These are phyloP conservation scores for Prorops nasuta DNA, from an alignment of 1,140 invertebrate genomes.

Conservation along the genomic window DNA sequence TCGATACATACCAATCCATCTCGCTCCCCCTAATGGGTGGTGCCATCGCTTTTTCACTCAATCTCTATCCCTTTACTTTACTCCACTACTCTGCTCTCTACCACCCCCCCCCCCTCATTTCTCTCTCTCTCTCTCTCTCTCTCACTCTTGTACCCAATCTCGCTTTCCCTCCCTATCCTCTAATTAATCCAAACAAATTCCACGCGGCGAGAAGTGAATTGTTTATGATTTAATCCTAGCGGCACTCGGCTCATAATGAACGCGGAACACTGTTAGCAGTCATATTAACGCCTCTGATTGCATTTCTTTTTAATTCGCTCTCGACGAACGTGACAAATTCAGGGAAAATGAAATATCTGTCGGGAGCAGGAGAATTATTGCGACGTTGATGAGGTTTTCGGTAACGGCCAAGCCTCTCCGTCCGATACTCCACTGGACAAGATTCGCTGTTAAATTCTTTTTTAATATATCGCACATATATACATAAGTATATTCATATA, in stretches of 20 bases:
- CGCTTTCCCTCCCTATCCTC: neutral
- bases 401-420: too few species aligned
- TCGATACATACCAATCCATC: neutral
- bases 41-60: too few species aligned
- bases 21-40: too few species aligned
- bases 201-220: too few species aligned
- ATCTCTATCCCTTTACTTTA: neutral
- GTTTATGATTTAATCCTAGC: neutral
- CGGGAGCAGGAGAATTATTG: constrained; percentile 21
- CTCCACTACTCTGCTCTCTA: neutral
- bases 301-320: neutral
- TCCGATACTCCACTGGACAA: too few species aligned
- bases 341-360: constrained; percentile 29
- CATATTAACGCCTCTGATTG: neutral
- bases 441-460: too few species aligned
- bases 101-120: neutral
- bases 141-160: too few species aligned
- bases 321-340: too few species aligned
- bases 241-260: neutral
- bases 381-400: constrained; percentile 29
- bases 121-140: neutral
- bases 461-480: too few species aligned
- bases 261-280: neutral
- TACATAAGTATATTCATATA: too few species aligned
- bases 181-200: neutral